Base-by-base conservation (phyloP, 2,113 vertebrate genomes). In the Stigmatopora argus region DNA sequence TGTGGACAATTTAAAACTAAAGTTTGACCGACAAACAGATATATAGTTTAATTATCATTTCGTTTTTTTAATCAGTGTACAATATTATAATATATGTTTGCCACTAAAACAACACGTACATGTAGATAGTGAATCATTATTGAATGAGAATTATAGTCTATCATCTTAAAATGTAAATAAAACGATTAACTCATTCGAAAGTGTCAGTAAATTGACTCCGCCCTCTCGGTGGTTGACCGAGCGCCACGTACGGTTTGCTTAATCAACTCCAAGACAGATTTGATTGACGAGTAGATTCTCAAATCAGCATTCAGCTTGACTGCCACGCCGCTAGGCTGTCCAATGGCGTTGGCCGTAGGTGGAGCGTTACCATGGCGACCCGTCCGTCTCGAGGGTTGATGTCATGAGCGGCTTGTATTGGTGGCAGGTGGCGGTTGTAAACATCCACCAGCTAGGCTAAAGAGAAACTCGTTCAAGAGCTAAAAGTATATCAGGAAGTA, bases 181-280 rank as follows among this genome's bases (percentile, higher is more conserved):
- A 56, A 56, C 14, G 13, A 15, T 56, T 15, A 31, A 56, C 26
- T 56, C 6, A 15, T 15, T 56, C 15, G 23, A 14, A 56, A 56
- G 0, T 17, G 23, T 23, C 59, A 19, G 3, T 9, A 47, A 72
- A 3, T 12, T 60, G 31, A 76, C 78, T 38, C 73, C 76, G 66
- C 77, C 73, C 59, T 60, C 26, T 51, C 31, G 5, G 21, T 7
- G 49, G 46, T 51, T 52, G 26, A 19, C 55, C 35, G 44, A 82
- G 76, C 82, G 90, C 89, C 89, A 91, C 89, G 89, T 90, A 86
- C 85, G 56, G 83, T 79, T 86, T 80, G 67, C 15, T 49, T 82
- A 72, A 17, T 55, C 62, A 48, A n/a, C 58, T 10, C 19, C 4
- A 19, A 15, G 41, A 26, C 26, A 2, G 26, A 6, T 2, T 34